phyloP scores from a whole-genome alignment of 1,140 invertebrate species.

The Calephelis nemesis region DNA sequence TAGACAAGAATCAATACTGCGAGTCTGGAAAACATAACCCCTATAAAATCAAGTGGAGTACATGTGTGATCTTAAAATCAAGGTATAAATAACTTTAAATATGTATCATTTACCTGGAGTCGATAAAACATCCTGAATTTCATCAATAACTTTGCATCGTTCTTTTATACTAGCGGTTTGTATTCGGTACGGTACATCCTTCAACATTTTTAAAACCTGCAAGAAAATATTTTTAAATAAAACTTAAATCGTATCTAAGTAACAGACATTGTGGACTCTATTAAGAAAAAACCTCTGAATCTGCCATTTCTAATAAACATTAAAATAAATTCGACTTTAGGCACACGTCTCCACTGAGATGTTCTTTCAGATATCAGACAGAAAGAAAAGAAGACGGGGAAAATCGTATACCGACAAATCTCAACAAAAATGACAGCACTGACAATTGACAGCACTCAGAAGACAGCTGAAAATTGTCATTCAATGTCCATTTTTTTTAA shows the following conservation, averaged over 20 bases:
- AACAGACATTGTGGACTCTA: constrained; percentile 11
- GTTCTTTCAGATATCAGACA: constrained; percentile 19
- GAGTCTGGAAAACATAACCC: constrained; percentile 1
- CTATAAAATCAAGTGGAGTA: background rate
- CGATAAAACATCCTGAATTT: constrained; percentile 86
- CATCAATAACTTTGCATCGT: constrained; percentile 84
- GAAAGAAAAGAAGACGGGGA: constrained; percentile 36
- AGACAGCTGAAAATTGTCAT: no score
- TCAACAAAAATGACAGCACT: background rate
- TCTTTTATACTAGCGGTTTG: constrained; percentile 88
- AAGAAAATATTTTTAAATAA: constrained; percentile 55
- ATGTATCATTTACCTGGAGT: constrained; percentile 83
- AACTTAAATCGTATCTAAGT: constrained; percentile 6
- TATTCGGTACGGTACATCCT: constrained; percentile 89
- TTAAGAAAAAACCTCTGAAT: constrained; percentile 62
- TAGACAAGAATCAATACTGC: constrained; percentile 1
- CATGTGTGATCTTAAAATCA: background rate
- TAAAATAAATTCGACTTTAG: constrained; percentile 42
- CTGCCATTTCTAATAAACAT: constrained; percentile 69
- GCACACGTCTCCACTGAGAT: constrained; percentile 43
- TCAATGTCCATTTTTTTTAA: no score
- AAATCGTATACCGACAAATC: constrained; percentile 22
- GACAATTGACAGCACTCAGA: constrained; percentile 24
- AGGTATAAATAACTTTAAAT: constrained; percentile 2
- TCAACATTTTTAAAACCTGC: constrained; percentile 86